Evolutionary conservation across 2,888 invertebrate genomes (phyloP), one percentile per base, ranked within the genome.

Genomic region (Nymphalis c-album): DNA sequence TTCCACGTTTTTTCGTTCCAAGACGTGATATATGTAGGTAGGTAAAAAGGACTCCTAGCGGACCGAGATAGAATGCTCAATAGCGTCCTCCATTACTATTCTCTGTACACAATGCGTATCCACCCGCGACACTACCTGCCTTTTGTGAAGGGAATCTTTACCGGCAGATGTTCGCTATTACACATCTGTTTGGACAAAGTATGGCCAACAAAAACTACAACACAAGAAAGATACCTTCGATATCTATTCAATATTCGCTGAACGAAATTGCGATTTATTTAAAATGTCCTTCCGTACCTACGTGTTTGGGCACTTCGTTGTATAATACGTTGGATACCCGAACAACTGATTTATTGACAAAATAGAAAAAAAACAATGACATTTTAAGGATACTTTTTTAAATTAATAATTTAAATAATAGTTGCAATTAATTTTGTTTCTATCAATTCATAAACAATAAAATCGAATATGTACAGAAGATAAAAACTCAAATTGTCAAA

Each of bases 81-180:
- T 75, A 65, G 78, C 71, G 68, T 71, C 72, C 74, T 65, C 72
- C 71, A 74, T 75, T 74, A 72, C 71, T 73, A 74, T 74, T 69
- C 73, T 67, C 68, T 70, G 64, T 53, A 60, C 73, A 77, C 76
- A 76, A 77, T 74, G 64, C 71, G 65, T 55, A 67, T 69, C 69
- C 65, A 62, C 73, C 69, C 70, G 72, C 70, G 70, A 71, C 67
- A 64, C 78, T 81, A 79, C 82, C 80, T 81, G 81, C 76, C 78
- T 78, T 78, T 83, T 78, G 79, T 77, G 71, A 71, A 67, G 71
- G 64, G 71, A 70, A 68, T 76, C 76, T 75, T 75, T 75, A 69
- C 71, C 75, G 78, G 73, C 83, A 84, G 79, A 80, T 83, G 83
- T 75, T 69, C 70, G 48, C 69, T 72, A 75, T 80, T 78, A 73